A percentile compares a stretch with the other conserved stretches of the same genome.
These are phyloP conservation scores for Tachystola acroxantha DNA, from an alignment of 2,888 invertebrate genomes.

Conservation along the genomic window DNA sequence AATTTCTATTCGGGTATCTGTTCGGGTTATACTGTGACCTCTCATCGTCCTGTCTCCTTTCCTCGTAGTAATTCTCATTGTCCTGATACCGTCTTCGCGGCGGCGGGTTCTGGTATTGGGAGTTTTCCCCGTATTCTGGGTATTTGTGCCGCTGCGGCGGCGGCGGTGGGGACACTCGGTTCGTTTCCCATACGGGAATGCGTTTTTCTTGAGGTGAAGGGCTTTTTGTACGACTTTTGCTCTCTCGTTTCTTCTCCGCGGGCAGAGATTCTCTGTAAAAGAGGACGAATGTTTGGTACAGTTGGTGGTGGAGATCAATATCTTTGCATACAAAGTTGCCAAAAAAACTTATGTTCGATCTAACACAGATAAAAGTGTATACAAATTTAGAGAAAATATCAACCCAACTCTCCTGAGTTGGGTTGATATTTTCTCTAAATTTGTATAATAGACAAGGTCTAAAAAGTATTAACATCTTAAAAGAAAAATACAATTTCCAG, in stretches of 20 bases:
- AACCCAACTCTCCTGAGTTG: too few species aligned
- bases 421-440: too few species aligned
- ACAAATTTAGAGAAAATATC: too few species aligned
- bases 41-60: constrained; percentile 23
- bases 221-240: constrained; percentile 44
- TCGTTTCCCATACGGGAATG: constrained; percentile 47
- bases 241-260: constrained; percentile 36
- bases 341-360: too few species aligned
- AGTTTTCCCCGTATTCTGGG: constrained; percentile 26
- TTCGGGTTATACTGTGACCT: constrained; percentile 18
- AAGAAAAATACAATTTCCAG: too few species aligned
- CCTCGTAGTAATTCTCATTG: constrained; percentile 19
- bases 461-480: too few species aligned
- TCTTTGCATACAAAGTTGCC: too few species aligned
- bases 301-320: too few species aligned
- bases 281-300: too few species aligned
- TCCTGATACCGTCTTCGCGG: constrained; percentile 28
- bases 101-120: constrained; percentile 19
- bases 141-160: constrained; percentile 20
- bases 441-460: too few species aligned
- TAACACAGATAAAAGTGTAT: too few species aligned
- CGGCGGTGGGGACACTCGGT: constrained; percentile 25
- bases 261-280: constrained; percentile 47
- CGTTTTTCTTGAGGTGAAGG: constrained; percentile 38
- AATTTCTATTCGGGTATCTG: constrained; percentile 27